These are phyloP conservation scores for Anagrus nilaparvatae DNA, from an alignment of 1,140 invertebrate genomes.

Conservation along the genomic window DNA sequence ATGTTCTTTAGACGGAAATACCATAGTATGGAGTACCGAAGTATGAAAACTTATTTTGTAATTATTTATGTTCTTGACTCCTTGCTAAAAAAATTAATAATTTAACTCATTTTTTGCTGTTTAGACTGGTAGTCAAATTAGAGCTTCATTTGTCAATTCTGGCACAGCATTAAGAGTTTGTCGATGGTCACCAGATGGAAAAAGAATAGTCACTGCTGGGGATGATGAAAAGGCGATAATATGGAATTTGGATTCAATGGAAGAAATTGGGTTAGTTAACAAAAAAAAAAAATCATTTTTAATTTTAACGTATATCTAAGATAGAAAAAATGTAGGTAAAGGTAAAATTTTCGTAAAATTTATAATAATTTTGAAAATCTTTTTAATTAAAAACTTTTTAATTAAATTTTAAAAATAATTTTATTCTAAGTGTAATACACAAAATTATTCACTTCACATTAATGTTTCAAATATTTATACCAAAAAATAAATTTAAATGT, in stretches of 20 bases:
- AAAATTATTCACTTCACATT: too few relatives aligned
- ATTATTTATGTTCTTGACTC: background rate
- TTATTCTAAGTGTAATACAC: too few relatives aligned
- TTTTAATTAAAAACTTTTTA: too few relatives aligned
- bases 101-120: background rate
- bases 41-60: conserved; percentile 27
- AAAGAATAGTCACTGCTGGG: conserved; percentile 54
- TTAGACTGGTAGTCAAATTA: conserved; percentile 40
- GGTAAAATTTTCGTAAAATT: too few relatives aligned
- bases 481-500: too few relatives aligned
- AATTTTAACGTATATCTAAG: background rate
- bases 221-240: conserved; percentile 63
- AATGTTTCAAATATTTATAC: too few relatives aligned
- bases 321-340: background rate
- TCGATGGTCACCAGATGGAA: conserved; percentile 55
- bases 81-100: background rate
- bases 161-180: conserved; percentile 42
- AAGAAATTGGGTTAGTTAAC: conserved; percentile 36
- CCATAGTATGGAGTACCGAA: conserved; percentile 54
- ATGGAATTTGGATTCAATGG: conserved; percentile 52
- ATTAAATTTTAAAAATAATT: too few relatives aligned
- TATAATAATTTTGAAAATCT: too few relatives aligned
- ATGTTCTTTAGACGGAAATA: conserved; percentile 62
- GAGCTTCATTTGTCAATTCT: conserved; percentile 39
- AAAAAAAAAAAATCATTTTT: background rate